A percentile compares a stretch with the other conserved stretches of the same genome.
Conservation (phyloP, 1,140 invertebrate genomes). For the Nautilus pompilius region DNA sequence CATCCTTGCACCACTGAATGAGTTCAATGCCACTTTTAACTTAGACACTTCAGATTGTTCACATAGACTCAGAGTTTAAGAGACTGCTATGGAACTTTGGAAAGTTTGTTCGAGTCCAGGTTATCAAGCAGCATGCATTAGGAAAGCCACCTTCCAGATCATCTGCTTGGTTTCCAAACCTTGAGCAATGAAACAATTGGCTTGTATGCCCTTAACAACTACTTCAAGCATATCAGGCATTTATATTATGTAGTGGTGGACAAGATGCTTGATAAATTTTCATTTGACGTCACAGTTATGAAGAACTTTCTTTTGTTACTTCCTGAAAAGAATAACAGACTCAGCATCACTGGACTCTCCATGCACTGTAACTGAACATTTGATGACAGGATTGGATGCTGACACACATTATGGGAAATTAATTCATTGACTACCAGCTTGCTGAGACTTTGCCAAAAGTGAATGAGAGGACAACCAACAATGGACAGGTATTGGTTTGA, state of each 20-base stretch:
- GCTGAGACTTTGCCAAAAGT: too few species aligned
- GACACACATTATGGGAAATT: too few species aligned
- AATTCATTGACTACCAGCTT: too few species aligned
- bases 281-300: slow-evolving; percentile 1
- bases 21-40: slow-evolving; percentile 21
- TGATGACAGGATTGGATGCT: too few species aligned
- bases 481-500: too few species aligned
- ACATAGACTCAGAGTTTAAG: not conserved
- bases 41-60: slow-evolving; percentile 4
- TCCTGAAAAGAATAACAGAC: too few species aligned
- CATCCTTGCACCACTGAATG: slow-evolving; percentile 11
- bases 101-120: slow-evolving; percentile 5
- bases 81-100: slow-evolving; percentile 8
- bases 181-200: not conserved
- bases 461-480: too few species aligned
- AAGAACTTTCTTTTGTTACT: too few species aligned
- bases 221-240: slow-evolving; percentile 1
- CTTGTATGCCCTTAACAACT: not conserved
- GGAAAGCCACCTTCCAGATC: slow-evolving; percentile 5
- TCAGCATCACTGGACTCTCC: too few species aligned
- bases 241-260: not conserved
- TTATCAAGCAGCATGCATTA: not conserved
- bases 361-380: too few species aligned
- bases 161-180: not conserved
- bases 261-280: slow-evolving; percentile 8